Evolutionary conservation across 2,113 vertebrate species (phyloP).

Genomic region (human): GRCh38 chr16:89832001-89832500

Average conservation of each 20-base stretch:
- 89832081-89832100: rapidly evolving
- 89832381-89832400: rapidly evolving
- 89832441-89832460: neutral
- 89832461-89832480: neutral
- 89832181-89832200: rapidly evolving
- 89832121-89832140: neutral
- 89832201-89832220: neutral
- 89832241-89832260: neutral
- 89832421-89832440: neutral
- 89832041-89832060: neutral
- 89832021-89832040: neutral
- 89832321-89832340: neutral
- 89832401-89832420: neutral
- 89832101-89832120: rapidly evolving
- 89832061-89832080: neutral
- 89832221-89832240: no score
- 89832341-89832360: neutral
- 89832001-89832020: neutral
- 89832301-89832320: neutral
- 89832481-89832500: neutral
- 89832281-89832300: no score
- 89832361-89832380: rapidly evolving
- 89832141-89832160: neutral
- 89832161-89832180: rapidly evolving
- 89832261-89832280: neutral